Conservation (phyloP, 2,113 vertebrate genomes). For the Isichthys henryi region DNA sequence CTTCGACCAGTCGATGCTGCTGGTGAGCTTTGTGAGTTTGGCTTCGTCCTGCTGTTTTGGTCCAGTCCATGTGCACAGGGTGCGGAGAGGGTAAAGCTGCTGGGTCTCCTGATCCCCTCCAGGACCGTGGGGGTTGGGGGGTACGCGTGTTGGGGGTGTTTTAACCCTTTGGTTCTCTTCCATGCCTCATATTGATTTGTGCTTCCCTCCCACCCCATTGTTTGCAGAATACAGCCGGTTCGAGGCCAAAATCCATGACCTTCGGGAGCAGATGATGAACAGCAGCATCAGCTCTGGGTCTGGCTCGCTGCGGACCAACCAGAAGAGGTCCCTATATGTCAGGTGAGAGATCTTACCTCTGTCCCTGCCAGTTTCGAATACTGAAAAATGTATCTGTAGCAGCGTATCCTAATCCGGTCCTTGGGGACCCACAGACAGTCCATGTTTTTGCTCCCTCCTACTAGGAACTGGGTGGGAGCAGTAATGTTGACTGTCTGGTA, state of each 20-base stretch:
- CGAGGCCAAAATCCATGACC: conserved; percentile 94
- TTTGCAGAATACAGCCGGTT: conserved; percentile 85
- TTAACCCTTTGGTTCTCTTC: neutral
- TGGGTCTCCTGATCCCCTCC: neutral
- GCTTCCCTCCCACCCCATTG: neutral
- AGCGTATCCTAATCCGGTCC: neutral
- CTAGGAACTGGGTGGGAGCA: neutral
- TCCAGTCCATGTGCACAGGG: neutral
- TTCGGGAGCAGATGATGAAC: conserved; percentile 98
- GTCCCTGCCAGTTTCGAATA: neutral
- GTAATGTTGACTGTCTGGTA: neutral
- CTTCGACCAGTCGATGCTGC: neutral
- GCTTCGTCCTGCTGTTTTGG: neutral
- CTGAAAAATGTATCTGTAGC: neutral
- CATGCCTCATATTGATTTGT: neutral
- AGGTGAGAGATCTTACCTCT: conserved; percentile 58
- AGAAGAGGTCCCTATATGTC: conserved; percentile 93
- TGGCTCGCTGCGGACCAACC: conserved; percentile 84
- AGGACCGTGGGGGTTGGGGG: neutral
- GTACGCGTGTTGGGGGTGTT: neutral
- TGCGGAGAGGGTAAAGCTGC: neutral
- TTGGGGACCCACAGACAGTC: neutral
- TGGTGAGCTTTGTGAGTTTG: neutral
- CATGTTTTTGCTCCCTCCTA: neutral
- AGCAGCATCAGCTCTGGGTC: conserved; percentile 96